Percentiles rank a stretch among this genome's conserved stretches.
These are phyloP conservation scores for Acanthosepion lycidas DNA, from an alignment of 2,888 invertebrate genomes.

Conservation along the genomic window DNA sequence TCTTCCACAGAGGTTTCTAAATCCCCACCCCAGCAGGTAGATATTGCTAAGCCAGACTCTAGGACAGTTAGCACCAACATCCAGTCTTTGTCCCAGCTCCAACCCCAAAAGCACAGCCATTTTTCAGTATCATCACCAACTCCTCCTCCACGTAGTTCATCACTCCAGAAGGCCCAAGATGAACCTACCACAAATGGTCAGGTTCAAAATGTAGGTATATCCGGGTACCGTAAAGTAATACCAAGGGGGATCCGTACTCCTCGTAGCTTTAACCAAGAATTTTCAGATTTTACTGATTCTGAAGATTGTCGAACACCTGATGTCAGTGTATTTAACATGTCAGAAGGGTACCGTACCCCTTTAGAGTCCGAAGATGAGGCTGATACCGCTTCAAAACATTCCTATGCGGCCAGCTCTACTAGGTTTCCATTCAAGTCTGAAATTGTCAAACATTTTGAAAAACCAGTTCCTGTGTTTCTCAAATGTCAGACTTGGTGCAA, in stretches of 20 bases:
- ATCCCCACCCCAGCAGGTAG: not conserved
- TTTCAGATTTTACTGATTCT: not conserved
- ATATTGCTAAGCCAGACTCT: not conserved
- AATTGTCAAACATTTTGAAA: not conserved
- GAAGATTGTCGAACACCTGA: constrained; percentile 43
- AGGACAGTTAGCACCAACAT: not conserved
- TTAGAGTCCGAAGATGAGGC: not conserved
- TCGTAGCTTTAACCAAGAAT: not conserved
- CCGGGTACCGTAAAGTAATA: not conserved
- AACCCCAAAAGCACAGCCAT: not conserved
- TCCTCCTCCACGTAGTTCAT: not conserved
- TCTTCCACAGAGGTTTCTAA: not conserved
- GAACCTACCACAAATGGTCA: not conserved
- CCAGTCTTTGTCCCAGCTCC: not conserved
- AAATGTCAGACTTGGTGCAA: constrained; percentile 39
- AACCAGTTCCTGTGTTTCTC: constrained; percentile 34
- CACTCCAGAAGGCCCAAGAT: not conserved
- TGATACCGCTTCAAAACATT: not conserved
- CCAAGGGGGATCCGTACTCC: not conserved
- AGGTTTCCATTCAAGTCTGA: constrained; percentile 10
- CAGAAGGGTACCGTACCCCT: not conserved
- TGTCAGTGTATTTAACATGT: not conserved
- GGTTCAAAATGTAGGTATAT: not conserved
- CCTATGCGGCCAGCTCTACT: not conserved
- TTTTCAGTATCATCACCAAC: not conserved